phyloP scores from a whole-genome alignment of 1,140 invertebrate species.

The Danaus plexippus region DNA sequence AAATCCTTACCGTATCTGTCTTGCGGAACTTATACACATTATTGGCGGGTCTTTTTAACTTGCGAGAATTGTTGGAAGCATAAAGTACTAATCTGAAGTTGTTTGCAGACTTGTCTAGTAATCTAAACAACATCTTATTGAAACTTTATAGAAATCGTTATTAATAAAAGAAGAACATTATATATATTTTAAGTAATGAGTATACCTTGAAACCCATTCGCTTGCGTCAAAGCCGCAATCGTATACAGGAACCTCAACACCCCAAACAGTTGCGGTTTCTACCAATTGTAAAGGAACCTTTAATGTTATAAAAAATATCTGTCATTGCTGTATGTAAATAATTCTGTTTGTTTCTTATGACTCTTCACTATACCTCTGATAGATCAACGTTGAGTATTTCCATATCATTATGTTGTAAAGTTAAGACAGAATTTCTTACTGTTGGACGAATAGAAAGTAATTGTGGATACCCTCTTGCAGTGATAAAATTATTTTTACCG shows the following conservation, averaged over 20 bases:
- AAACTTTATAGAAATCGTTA: no score
- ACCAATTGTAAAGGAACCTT: slow-evolving; percentile 25
- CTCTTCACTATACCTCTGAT: slow-evolving; percentile 45
- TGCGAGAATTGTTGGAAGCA: no score
- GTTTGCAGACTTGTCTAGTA: no score
- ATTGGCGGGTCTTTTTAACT: no score
- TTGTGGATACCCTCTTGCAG: slow-evolving; percentile 68
- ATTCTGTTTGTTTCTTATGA: neutral
- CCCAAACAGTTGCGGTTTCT: slow-evolving; percentile 45
- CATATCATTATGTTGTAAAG: slow-evolving; percentile 68
- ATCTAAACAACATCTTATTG: no score
- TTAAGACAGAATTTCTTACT: slow-evolving; percentile 65
- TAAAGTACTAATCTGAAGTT: no score
- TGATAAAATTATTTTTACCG: slow-evolving; percentile 71
- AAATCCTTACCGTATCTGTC: no score
- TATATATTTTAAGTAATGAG: no score
- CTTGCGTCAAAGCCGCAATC: slow-evolving; percentile 77
- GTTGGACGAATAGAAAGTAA: slow-evolving; percentile 71
- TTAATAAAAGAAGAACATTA: no score
- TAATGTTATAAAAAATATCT: slow-evolving; percentile 31
- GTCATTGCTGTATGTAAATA: neutral
- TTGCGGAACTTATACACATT: no score
- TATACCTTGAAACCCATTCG: slow-evolving; percentile 75
- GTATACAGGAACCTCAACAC: slow-evolving; percentile 67
- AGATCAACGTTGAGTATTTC: slow-evolving; percentile 70